Evolutionary conservation across 2,888 invertebrate species (phyloP).

Genomic region (Synergus japonicus): DNA sequence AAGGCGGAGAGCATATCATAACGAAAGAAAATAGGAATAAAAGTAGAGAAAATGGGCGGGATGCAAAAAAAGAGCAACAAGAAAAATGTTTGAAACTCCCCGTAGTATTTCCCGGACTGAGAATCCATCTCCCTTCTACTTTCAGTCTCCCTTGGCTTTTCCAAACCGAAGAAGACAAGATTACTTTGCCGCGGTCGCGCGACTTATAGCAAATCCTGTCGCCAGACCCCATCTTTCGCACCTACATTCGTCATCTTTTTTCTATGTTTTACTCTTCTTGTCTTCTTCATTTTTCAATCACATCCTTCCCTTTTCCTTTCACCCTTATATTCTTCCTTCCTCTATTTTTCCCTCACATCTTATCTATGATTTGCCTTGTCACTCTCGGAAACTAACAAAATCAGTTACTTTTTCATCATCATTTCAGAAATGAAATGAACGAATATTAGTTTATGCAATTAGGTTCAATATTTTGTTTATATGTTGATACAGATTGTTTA

Average conservation of each 20-base stretch:
- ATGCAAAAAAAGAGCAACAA: not conserved
- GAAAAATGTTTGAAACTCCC: conserved; percentile 17
- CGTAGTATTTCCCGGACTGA: not conserved
- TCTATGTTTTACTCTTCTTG: conserved; percentile 22
- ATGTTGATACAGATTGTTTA: not conserved
- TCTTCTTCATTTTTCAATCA: conserved; percentile 17
- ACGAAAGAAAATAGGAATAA: conserved; percentile 25
- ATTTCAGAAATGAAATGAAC: not conserved
- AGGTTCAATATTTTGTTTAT: not conserved
- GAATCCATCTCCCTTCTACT: not conserved
- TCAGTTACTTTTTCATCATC: not conserved
- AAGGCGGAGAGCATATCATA: conserved; percentile 15
- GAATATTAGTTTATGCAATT: not conserved
- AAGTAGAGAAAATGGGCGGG: not conserved
- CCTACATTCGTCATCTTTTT: conserved; percentile 40
- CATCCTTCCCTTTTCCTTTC: conserved; percentile 5
- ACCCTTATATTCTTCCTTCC: not conserved
- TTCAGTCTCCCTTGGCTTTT: not conserved
- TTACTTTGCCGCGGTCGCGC: conserved; percentile 46
- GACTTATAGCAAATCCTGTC: conserved; percentile 34
- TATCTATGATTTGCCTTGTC: not conserved
- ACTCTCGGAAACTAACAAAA: not conserved
- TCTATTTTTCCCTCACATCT: not conserved
- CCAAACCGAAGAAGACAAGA: conserved; percentile 46
- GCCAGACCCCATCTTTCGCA: conserved; percentile 29